These are phyloP conservation scores for Myodes glareolus DNA, from an alignment of 2,113 vertebrate genomes.

Conservation along the genomic window DNA sequence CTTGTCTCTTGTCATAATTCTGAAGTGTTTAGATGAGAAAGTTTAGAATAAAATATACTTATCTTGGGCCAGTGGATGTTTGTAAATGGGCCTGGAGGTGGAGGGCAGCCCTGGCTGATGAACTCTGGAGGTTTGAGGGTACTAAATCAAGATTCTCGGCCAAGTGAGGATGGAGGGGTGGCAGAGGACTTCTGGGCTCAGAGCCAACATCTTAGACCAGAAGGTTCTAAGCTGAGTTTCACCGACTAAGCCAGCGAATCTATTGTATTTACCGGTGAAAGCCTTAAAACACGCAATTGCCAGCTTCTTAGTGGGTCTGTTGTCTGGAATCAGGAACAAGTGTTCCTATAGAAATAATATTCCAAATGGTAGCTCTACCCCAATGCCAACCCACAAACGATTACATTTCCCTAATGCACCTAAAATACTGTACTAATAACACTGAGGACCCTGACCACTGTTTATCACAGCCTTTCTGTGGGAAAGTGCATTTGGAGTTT, in stretches of 20 bases:
- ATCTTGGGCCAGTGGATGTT: neutral
- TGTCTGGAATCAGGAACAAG: conserved; percentile 42
- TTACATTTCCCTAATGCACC: conserved; percentile 19
- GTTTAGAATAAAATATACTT: conserved; percentile 5
- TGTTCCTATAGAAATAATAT: conserved; percentile 59
- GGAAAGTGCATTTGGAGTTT: conserved; percentile 55
- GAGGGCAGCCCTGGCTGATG: neutral
- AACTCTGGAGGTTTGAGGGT: neutral
- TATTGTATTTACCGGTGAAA: conserved; percentile 64
- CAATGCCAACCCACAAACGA: conserved; percentile 17
- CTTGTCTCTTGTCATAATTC: conserved; percentile 40
- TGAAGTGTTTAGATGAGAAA: conserved; percentile 24
- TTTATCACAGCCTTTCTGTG: conserved; percentile 48
- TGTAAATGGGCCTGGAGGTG: neutral
- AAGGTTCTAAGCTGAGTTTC: conserved; percentile 41
- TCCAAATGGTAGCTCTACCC: conserved; percentile 29
- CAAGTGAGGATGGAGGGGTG: conserved; percentile 14
- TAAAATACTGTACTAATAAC: conserved; percentile 49
- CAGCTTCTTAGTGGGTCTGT: conserved; percentile 10
- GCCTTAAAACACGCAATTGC: conserved; percentile 56
- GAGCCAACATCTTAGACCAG: conserved; percentile 48
- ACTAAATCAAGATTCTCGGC: conserved; percentile 29
- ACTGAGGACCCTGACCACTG: conserved; percentile 39
- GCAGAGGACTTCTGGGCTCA: conserved; percentile 39
- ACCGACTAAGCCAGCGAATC: conserved; percentile 43